Evolutionary conservation across 2,797 vertebrate species (phyloP).

Genomic region (Enteromius treurensis): DNA sequence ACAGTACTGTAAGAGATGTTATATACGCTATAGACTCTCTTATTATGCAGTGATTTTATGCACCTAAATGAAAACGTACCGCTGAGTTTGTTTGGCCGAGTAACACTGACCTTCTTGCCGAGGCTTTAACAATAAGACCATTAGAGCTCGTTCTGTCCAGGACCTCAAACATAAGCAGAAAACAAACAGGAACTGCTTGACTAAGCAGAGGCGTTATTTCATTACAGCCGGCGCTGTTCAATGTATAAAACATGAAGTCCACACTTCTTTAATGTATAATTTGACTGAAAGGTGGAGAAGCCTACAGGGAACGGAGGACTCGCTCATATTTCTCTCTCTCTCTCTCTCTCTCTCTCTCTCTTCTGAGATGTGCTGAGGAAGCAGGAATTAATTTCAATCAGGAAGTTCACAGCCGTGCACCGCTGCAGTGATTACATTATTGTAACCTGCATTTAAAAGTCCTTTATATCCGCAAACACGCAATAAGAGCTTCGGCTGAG

Average conservation of each 20-base stretch:
- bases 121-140: constrained; percentile 61
- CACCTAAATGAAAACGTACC: constrained; percentile 23
- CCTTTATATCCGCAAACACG: constrained; percentile 50
- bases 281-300: constrained; percentile 67
- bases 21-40: neutral
- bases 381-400: constrained; percentile 83
- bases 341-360: neutral
- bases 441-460: constrained; percentile 64
- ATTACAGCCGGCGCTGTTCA: constrained; percentile 67
- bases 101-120: constrained; percentile 67
- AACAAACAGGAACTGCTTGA: constrained; percentile 68
- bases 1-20: neutral
- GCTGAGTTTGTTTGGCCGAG: constrained; percentile 55
- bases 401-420: constrained; percentile 63
- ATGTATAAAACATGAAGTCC: constrained; percentile 81
- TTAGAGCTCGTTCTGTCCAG: constrained; percentile 66
- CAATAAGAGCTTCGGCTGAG: constrained; percentile 4
- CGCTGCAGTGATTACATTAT: constrained; percentile 68
- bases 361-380: constrained; percentile 73
- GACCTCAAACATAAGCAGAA: constrained; percentile 52
- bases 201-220: constrained; percentile 76
- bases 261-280: constrained; percentile 69
- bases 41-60: neutral
- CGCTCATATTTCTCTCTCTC: constrained; percentile 27
- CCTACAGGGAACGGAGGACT: constrained; percentile 61